Evolutionary conservation across 2,113 vertebrate genomes (phyloP).

Genomic region (Mola mola): DNA sequence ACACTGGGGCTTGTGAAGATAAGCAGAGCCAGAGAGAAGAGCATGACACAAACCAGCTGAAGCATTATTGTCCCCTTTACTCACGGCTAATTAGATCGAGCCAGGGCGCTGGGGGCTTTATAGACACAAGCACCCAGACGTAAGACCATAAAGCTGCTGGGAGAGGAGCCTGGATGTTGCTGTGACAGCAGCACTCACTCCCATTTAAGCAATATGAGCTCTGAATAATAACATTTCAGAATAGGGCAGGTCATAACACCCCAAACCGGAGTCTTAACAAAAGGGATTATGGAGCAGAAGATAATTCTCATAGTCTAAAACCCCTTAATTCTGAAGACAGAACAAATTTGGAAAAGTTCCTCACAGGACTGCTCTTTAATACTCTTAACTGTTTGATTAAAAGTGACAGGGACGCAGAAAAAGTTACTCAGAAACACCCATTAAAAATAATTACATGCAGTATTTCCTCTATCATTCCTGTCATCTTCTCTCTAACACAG

Average conservation of each 20-base stretch:
- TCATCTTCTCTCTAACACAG: not conserved
- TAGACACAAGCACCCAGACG: conserved; percentile 71
- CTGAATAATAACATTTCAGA: conserved; percentile 55
- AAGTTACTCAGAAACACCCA: not conserved
- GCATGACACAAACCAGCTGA: conserved; percentile 85
- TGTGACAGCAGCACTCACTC: conserved; percentile 43
- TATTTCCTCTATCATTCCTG: not conserved
- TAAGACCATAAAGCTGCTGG: conserved; percentile 52
- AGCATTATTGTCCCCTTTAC: conserved; percentile 85
- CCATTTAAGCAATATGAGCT: conserved; percentile 44
- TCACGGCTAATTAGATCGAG: conserved; percentile 84
- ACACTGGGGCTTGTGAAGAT: conserved; percentile 80
- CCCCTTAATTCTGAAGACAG: not conserved
- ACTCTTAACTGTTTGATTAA: not conserved
- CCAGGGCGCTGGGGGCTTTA: conserved; percentile 71
- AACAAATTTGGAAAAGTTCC: not conserved
- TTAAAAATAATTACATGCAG: not conserved
- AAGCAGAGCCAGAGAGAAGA: conserved; percentile 80
- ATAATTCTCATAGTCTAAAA: not conserved
- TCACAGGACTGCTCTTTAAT: not conserved
- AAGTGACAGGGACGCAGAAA: not conserved
- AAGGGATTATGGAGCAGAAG: conserved; percentile 10
- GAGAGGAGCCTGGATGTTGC: conserved; percentile 54
- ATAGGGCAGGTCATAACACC: conserved; percentile 5
- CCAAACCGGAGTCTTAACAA: not conserved